Evolutionary conservation across 2,888 invertebrate species (phyloP), one percentile per base, ranked within the genome.

Genomic region (Ochlodes sylvanus): DNA sequence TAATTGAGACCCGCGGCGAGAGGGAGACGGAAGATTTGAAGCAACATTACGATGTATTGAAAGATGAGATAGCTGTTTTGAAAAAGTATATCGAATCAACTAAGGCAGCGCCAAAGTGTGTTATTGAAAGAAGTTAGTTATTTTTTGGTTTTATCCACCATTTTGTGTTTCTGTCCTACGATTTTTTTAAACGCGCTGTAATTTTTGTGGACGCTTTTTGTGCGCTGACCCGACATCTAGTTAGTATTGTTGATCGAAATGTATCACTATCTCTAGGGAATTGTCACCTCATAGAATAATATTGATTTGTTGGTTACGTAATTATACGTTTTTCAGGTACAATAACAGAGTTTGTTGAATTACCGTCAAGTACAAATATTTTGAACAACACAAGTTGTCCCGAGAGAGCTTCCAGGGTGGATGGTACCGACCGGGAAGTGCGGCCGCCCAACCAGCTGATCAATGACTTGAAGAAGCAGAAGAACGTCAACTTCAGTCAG

Each of bases 391-490:
- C 66, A 32, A 50, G 52, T 7, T 6, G n/a, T 32, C 17, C 32
- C 6, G 58, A 60, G 34, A 64, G 57, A 19, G 19, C 12, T 41
- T 19, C 14, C 0, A 44, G 78, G 72, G 0, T 67, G 69, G 80
- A 72, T 5, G 73, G 74, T 2, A 75, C 42, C 14, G 63, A 60
- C 1, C 72, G 63, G 2, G 77, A 73, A n/a, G 76, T 72, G n/a
- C 60, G 69, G 27, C 75, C 81, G 5, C 79, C 81, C 17, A 81
- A 79, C 55, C 84, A 86, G 55, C 72, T 92, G 1, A 76, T 91
- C 7, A 92, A 92, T 66, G 86, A 92, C 80, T 81, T 92, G 70
- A 91, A 87, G 74, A 92, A 89, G 73, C 80, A 70, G 74, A 89
- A 92, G 71, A 92, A 89, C 77, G 86, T 91, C 21, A 92, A 92